phyloP scores from a whole-genome alignment of 1,140 invertebrate species.

The Galleria mellonella region DNA sequence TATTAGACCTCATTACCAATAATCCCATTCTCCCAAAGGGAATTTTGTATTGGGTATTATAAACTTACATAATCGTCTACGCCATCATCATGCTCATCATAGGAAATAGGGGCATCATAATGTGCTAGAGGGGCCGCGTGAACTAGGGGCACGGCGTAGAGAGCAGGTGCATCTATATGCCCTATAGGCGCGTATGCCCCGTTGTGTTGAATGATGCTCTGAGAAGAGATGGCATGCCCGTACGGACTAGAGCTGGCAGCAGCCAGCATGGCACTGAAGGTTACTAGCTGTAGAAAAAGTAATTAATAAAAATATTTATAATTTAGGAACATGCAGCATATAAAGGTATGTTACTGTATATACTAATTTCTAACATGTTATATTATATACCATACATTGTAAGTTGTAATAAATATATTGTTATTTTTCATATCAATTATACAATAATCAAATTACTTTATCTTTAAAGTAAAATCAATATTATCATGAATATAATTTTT shows the following conservation, averaged over 20 bases:
- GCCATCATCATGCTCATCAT: constrained; percentile 14
- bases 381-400: too few relatives aligned
- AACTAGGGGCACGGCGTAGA: constrained; percentile 14
- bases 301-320: neutral
- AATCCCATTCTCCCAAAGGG: too few relatives aligned
- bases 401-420: too few relatives aligned
- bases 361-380: too few relatives aligned
- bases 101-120: constrained; percentile 17
- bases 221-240: constrained; percentile 39
- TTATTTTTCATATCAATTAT: too few relatives aligned
- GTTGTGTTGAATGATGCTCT: constrained; percentile 43
- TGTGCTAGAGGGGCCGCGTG: constrained; percentile 17
- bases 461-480: too few relatives aligned
- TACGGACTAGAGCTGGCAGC: constrained; percentile 20
- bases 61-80: constrained; percentile 45
- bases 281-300: constrained; percentile 25
- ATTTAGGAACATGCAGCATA: too few relatives aligned
- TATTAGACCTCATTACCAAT: too few relatives aligned
- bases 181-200: constrained; percentile 12
- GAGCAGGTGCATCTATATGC: constrained; percentile 15
- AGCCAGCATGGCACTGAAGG: constrained; percentile 24
- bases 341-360: too few relatives aligned
- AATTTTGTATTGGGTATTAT: too few relatives aligned
- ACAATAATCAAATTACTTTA: too few relatives aligned
- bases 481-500: too few relatives aligned